phyloP scores from a whole-genome alignment of 2,888 invertebrate genomes.

The Dendrolimus houi region DNA sequence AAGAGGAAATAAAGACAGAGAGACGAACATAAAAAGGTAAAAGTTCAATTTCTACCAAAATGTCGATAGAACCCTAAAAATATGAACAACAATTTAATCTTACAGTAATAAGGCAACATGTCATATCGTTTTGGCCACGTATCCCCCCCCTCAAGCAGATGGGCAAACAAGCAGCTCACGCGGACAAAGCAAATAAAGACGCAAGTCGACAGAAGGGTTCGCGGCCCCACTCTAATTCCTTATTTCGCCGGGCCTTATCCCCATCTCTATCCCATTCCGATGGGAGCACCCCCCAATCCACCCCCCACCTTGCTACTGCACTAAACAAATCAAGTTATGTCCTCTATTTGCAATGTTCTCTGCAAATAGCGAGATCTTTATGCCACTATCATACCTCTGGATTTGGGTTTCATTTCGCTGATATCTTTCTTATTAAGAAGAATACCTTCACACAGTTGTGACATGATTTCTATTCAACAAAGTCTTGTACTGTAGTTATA shows the following conservation, averaged over 20 bases:
- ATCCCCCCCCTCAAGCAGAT: neutral
- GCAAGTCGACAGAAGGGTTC: neutral
- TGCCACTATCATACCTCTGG: too few species aligned
- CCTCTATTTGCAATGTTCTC: neutral
- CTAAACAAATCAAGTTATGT: neutral
- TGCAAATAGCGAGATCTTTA: neutral
- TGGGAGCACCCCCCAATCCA: too few species aligned
- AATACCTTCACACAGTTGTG: too few species aligned
- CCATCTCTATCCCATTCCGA: neutral
- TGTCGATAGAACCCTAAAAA: too few species aligned
- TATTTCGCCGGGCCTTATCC: neutral
- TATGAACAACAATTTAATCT: too few species aligned
- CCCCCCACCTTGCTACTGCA: neutral
- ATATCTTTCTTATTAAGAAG: too few species aligned
- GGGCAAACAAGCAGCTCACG: neutral
- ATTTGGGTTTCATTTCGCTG: too few species aligned
- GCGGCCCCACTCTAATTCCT: neutral
- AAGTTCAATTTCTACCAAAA: too few species aligned
- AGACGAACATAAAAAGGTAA: too few species aligned
- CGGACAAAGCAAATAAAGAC: neutral
- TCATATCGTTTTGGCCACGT: neutral
- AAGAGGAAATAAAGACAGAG: too few species aligned
- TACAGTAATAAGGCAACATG: neutral
- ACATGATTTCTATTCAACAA: too few species aligned
- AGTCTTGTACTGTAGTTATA: too few species aligned